These are phyloP conservation scores for Sebastes diploproa DNA, from an alignment of 2,797 vertebrate genomes.

Conservation along the genomic window DNA sequence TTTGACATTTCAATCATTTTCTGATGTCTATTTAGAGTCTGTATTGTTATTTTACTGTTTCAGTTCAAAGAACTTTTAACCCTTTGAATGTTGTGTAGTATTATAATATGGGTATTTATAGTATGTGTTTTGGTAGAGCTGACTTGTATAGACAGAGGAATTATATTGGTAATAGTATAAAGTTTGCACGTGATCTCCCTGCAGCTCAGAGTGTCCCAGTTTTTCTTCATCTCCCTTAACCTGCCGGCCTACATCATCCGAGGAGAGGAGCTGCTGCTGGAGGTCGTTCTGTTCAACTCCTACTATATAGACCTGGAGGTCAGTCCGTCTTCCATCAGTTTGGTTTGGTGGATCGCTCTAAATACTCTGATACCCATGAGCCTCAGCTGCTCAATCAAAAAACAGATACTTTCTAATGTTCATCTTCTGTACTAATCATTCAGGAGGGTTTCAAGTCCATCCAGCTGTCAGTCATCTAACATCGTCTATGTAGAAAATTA, in stretches of 20 bases:
- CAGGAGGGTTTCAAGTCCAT: too few species aligned
- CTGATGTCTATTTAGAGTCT: not conserved
- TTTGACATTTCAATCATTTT: not conserved
- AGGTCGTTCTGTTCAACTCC: constrained; percentile 91
- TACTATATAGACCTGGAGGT: constrained; percentile 84
- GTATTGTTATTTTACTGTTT: not conserved
- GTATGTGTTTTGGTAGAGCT: not conserved
- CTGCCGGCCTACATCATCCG: constrained; percentile 87
- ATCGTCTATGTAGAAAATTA: too few species aligned
- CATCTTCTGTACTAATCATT: too few species aligned
- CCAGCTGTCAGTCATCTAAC: too few species aligned
- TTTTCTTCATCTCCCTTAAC: constrained; percentile 89
- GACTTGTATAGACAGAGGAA: not conserved
- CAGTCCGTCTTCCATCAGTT: constrained; percentile 12
- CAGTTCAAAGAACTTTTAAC: not conserved
- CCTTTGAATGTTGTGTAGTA: not conserved
- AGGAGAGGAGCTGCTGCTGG: constrained; percentile 90
- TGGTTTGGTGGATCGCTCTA: too few species aligned
- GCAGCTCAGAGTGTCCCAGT: constrained; percentile 88
- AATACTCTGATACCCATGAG: too few species aligned
- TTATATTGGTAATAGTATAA: not conserved
- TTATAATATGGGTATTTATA: too few species aligned
- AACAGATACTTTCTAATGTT: too few species aligned
- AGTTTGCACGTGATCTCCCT: not conserved
- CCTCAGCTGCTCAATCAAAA: too few species aligned